Evolutionary conservation across 2,797 vertebrate genomes (phyloP).

Genomic region (Coendou prehensilis): DNA sequence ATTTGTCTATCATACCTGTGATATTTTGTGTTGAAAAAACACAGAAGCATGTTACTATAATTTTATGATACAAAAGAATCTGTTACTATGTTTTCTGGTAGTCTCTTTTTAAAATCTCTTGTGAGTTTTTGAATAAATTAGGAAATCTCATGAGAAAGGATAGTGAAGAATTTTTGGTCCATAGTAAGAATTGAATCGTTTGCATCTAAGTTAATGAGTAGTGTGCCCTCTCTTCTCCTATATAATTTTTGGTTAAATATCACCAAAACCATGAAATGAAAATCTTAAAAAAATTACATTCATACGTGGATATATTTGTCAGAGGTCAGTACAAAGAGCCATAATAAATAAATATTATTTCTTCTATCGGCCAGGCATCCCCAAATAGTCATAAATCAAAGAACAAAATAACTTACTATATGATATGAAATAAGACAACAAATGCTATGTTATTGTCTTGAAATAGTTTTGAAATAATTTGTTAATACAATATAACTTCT

Average conservation of each 20-base stretch:
- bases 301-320: background rate
- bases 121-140: slow-evolving; percentile 9
- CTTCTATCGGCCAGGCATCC: background rate
- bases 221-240: accelerated
- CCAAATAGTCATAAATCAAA: background rate
- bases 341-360: background rate
- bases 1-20: background rate
- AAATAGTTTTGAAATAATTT: background rate
- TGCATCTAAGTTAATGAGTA: background rate
- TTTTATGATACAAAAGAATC: background rate
- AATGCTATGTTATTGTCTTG: background rate
- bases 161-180: background rate
- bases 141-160: background rate
- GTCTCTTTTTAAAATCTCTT: background rate
- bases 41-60: background rate
- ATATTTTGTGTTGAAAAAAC: background rate
- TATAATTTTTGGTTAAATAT: background rate
- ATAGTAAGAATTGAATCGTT: background rate
- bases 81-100: background rate
- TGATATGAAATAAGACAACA: background rate
- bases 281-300: background rate
- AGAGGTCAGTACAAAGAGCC: background rate
- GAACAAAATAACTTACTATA: background rate
- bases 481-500: background rate
- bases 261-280: background rate